Evolutionary conservation across 35 echinoderm and acorn worm species (phyloP).

Genomic region (Diadema setosum): DNA sequence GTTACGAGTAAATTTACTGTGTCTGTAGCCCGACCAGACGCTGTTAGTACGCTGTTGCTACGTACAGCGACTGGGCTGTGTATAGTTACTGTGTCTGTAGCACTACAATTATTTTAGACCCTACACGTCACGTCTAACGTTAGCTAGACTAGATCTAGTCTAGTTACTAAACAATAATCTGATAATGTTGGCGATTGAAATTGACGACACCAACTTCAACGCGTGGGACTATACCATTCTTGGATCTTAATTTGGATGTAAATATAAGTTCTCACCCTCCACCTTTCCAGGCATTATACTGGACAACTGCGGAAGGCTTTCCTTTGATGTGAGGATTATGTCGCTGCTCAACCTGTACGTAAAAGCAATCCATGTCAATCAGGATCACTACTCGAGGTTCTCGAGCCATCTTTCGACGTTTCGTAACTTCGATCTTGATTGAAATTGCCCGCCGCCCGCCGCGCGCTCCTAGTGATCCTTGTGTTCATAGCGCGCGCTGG

Average conservation of each 20-base stretch:
- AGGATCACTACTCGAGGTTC: conserved; percentile 77
- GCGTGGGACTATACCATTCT: not conserved
- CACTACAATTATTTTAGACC: not conserved
- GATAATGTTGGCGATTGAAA: not conserved
- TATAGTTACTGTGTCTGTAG: no score
- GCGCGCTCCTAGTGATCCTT: not conserved
- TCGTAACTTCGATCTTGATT: not conserved
- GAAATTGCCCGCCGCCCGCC: not conserved
- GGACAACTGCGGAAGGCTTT: conserved; percentile 94
- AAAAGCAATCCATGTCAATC: conserved; percentile 98
- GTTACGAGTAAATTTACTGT: no score
- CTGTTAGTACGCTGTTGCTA: no score
- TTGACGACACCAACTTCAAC: not conserved
- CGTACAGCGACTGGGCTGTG: no score
- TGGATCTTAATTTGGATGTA: not conserved
- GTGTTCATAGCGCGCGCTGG: no score
- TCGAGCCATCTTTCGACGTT: no score
- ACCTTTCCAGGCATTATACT: conserved; percentile 93
- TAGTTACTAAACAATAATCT: no score
- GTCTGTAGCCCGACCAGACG: no score
- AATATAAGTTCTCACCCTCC: conserved; percentile 65
- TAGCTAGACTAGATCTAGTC: no score
- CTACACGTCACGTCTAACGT: not conserved
- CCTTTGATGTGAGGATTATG: conserved; percentile 72
- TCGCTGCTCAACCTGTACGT: conserved; percentile 98